Evolutionary conservation across 2,113 vertebrate genomes (phyloP), one percentile per base, ranked within the genome.

Genomic region (Azemiops feae): DNA sequence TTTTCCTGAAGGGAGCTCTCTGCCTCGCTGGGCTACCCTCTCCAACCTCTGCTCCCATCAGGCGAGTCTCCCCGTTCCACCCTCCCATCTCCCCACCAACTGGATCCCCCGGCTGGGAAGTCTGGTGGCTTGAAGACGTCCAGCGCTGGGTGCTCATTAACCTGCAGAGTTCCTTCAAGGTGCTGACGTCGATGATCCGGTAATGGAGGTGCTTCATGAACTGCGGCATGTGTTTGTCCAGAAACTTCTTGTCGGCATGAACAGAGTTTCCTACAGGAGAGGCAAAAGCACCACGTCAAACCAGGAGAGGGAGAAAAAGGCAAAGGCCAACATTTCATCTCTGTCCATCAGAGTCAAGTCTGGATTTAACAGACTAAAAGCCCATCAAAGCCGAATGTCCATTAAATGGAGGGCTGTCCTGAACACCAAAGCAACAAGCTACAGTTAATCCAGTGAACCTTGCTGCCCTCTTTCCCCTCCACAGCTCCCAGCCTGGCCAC

Each of bases 221-320:
- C 98, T 99, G 99, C 9, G 99, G 99, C 99, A 99, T 99, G 97
- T 98, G 98, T 96, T 99, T 99, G 95, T 99, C 99, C 95, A 99
- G 98, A 91, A 99, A 99, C 96, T 98, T 98, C 97, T 98, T 98
- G 97, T 98, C 98, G 92, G 98, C 99, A 1, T 99, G 98, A 94
- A 98, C 98, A 45, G 98, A 98, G 96, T 98, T 98, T 91, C 98
- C 98, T 98, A 93, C 93, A 96, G 95, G 39, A 97, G 94, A 95
- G 91, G 95, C 64, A 93, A 52, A 16, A 50, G 47, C 45, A 7
- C 4, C 50, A 1, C 2, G 3, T 0, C 58, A 18, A 20, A 91
- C 54, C 0, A 0, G 92, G 12, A 50, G 43, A 60, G 1, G 3
- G 27, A 43, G 18, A 4, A 10, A 43, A 81, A 43, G 1, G 3